These are phyloP conservation scores for Motacilla tschutschensis DNA, from an alignment of 2,113 vertebrate genomes.

Conservation along the genomic window DNA sequence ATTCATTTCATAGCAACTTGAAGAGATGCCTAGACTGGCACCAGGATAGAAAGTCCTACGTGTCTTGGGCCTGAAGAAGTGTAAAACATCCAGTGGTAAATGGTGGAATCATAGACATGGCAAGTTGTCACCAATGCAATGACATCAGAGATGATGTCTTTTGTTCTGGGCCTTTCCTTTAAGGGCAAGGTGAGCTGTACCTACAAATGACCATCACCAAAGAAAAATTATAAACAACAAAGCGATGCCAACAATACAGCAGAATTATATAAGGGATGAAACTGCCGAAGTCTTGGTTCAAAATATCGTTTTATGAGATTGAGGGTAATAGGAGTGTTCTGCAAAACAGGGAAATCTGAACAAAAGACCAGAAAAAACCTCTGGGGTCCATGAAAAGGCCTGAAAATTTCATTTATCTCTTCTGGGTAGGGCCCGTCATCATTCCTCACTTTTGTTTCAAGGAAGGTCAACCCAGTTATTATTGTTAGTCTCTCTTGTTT, in stretches of 20 bases:
- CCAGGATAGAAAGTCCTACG: rapidly evolving
- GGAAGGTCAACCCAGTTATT: not conserved
- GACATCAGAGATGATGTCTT: not conserved
- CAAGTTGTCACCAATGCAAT: rapidly evolving
- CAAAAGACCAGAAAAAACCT: not conserved
- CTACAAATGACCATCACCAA: not conserved
- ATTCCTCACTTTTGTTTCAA: not conserved
- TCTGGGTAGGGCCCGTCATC: not conserved
- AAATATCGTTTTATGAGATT: not conserved
- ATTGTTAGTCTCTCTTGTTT: not conserved
- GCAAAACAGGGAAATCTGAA: not conserved
- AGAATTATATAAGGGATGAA: not conserved
- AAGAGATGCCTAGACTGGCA: not conserved
- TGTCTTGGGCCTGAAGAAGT: not conserved
- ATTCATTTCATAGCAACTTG: not conserved
- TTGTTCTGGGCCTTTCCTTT: not conserved
- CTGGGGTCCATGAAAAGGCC: not conserved
- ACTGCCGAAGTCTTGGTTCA: not conserved
- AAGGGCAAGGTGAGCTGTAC: not conserved
- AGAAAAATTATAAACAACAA: not conserved
- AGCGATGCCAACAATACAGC: rapidly evolving
- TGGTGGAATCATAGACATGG: not conserved
- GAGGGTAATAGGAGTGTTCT: not conserved
- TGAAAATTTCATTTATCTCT: not conserved
- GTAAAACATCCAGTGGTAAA: not conserved